Conservation (phyloP, 2,888 invertebrate species). For the Ophonus ardosiacus region DNA sequence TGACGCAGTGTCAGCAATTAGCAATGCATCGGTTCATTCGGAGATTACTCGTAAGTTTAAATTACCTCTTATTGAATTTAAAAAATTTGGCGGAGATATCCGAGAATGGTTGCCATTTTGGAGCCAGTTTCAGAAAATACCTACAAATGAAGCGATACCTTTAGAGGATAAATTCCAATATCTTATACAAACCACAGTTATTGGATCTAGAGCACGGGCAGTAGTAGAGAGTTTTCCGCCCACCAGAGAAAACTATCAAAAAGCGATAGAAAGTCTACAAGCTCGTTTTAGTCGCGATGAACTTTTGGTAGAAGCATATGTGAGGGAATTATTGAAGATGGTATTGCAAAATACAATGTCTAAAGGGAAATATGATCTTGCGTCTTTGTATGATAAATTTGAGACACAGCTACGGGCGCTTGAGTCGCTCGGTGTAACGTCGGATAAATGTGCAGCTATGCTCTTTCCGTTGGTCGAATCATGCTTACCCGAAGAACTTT, state of each 20-base stretch:
- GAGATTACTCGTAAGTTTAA: not conserved
- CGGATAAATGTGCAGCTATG: not conserved
- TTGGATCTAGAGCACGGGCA: conserved; percentile 58
- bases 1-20: no score
- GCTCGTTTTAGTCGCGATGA: conserved; percentile 36
- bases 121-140: conserved; percentile 67
- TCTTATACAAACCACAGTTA: conserved; percentile 66
- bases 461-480: no score
- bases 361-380: conserved; percentile 4
- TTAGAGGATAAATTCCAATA: conserved; percentile 67
- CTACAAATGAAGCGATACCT: conserved; percentile 66
- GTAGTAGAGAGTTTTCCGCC: conserved; percentile 18
- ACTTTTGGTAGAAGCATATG: conserved; percentile 34
- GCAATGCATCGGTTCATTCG: no score
- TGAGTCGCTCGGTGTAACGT: not conserved
- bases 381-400: not conserved
- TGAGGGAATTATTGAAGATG: not conserved
- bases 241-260: conserved; percentile 39
- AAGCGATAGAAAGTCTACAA: conserved; percentile 51
- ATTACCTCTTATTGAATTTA: conserved; percentile 66
- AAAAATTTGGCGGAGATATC: conserved; percentile 66
- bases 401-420: not conserved
- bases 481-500: no score
- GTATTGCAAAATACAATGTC: conserved; percentile 7
- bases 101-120: conserved; percentile 68